A percentile compares a stretch with the other conserved stretches of the same genome.
Evolutionary conservation across 2,797 vertebrate genomes (phyloP).

Genomic region (Poliocrania exsul): DNA sequence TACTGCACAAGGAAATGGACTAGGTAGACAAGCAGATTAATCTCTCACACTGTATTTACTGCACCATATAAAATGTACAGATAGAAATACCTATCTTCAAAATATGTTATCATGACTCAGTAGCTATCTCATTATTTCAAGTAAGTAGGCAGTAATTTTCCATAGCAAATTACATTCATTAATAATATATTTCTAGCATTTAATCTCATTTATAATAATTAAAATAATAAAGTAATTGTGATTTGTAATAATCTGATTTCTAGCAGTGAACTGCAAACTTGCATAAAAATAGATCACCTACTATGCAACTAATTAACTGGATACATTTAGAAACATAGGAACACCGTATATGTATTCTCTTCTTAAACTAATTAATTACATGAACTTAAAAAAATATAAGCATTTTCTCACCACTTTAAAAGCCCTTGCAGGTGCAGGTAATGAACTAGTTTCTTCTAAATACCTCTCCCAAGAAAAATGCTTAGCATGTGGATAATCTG

Average conservation of each 20-base stretch:
- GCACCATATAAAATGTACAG: not conserved
- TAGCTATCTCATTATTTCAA: conserved; percentile 9
- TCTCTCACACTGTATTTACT: not conserved
- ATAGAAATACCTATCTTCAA: not conserved
- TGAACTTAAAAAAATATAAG: not conserved
- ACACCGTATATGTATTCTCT: not conserved
- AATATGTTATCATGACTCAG: not conserved
- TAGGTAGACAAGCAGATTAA: not conserved
- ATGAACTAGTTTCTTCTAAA: conserved; percentile 85
- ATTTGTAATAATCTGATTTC: conserved; percentile 7
- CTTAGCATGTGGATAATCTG: conserved; percentile 81
- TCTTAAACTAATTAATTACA: not conserved
- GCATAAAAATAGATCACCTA: not conserved
- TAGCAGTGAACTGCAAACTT: not conserved
- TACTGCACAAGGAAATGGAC: not conserved
- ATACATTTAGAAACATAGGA: not conserved
- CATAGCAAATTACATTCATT: not conserved
- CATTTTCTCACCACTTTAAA: conserved; percentile 84
- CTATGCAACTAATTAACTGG: not conserved
- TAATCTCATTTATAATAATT: conserved; percentile 9
- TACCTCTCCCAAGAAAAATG: conserved; percentile 88
- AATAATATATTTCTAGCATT: not conserved
- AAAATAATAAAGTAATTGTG: conserved; percentile 10
- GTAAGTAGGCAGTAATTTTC: conserved; percentile 9
- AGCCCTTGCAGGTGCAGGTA: conserved; percentile 86